These are phyloP conservation scores for Galago senegalensis DNA, from an alignment of 2,797 vertebrate species.

Conservation along the genomic window DNA sequence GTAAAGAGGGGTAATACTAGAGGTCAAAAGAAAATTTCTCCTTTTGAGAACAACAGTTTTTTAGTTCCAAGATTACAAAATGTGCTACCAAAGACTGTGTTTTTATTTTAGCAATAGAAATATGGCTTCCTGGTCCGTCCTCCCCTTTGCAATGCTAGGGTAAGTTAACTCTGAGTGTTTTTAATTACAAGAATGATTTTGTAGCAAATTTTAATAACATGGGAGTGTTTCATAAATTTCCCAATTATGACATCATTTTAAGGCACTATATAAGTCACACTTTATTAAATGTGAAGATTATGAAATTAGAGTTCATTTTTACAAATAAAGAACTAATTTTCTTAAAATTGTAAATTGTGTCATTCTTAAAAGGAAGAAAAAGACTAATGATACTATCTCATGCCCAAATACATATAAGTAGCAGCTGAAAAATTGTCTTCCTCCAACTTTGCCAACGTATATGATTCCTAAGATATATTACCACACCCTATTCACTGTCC, in stretches of 20 bases:
- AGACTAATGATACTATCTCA: slow-evolving; percentile 40
- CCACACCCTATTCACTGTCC: slow-evolving; percentile 43
- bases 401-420: slow-evolving; percentile 50
- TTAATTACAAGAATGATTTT: slow-evolving; percentile 67
- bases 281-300: slow-evolving; percentile 69
- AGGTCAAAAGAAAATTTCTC: slow-evolving; percentile 7
- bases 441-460: slow-evolving; percentile 40
- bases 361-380: slow-evolving; percentile 65
- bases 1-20: neutral
- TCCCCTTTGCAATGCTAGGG: neutral
- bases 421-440: slow-evolving; percentile 44
- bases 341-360: slow-evolving; percentile 50
- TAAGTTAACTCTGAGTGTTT: slow-evolving; percentile 29
- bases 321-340: slow-evolving; percentile 62
- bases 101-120: slow-evolving; percentile 47
- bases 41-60: slow-evolving; percentile 42
- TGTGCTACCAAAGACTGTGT: slow-evolving; percentile 7
- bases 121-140: neutral
- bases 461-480: neutral
- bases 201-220: slow-evolving; percentile 67
- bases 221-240: slow-evolving; percentile 67
- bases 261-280: slow-evolving; percentile 64
- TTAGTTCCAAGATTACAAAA: slow-evolving; percentile 58
- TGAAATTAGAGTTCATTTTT: slow-evolving; percentile 76
- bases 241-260: slow-evolving; percentile 62